Conservation (phyloP, 30 jellyfish, hydroid and myxozoan genomes). For the Aurelia aurita region DNA sequence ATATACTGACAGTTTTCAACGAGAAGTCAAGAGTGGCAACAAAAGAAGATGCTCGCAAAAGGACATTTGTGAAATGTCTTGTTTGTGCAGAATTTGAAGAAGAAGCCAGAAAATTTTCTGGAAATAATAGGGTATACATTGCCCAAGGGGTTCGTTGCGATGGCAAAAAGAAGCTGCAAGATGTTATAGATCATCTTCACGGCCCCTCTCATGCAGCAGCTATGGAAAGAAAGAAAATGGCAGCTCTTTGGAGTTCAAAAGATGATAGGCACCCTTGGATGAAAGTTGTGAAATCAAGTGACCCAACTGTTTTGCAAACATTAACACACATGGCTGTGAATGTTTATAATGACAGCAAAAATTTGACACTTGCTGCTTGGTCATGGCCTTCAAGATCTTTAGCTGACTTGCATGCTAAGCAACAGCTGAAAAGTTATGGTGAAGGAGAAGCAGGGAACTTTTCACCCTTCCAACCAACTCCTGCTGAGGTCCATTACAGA, state of each 20-base stretch:
- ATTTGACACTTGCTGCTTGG: slow-evolving; percentile 56
- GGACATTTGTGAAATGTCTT: slow-evolving; percentile 47
- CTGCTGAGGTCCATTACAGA: slow-evolving; percentile 40
- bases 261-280: slow-evolving; percentile 57
- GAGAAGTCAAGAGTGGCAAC: slow-evolving; percentile 22
- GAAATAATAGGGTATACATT: slow-evolving; percentile 29
- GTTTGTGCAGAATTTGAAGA: slow-evolving; percentile 49
- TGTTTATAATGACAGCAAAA: slow-evolving; percentile 35
- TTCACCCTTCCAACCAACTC: slow-evolving; percentile 2
- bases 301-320: slow-evolving; percentile 39
- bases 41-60: slow-evolving; percentile 46
- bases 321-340: slow-evolving; percentile 27
- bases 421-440: neutral
- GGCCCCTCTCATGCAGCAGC: slow-evolving; percentile 65
- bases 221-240: neutral
- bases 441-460: too few relatives aligned
- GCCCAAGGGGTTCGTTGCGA: slow-evolving; percentile 65
- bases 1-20: slow-evolving; percentile 16
- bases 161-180: slow-evolving; percentile 49
- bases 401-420: slow-evolving; percentile 20
- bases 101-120: slow-evolving; percentile 63
- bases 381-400: slow-evolving; percentile 16
- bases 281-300: slow-evolving; percentile 25
- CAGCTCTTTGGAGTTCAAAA: neutral
- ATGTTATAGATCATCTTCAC: slow-evolving; percentile 36